These are phyloP conservation scores for Brachypteracias leptosomus DNA, from an alignment of 2,113 vertebrate species.

Conservation along the genomic window DNA sequence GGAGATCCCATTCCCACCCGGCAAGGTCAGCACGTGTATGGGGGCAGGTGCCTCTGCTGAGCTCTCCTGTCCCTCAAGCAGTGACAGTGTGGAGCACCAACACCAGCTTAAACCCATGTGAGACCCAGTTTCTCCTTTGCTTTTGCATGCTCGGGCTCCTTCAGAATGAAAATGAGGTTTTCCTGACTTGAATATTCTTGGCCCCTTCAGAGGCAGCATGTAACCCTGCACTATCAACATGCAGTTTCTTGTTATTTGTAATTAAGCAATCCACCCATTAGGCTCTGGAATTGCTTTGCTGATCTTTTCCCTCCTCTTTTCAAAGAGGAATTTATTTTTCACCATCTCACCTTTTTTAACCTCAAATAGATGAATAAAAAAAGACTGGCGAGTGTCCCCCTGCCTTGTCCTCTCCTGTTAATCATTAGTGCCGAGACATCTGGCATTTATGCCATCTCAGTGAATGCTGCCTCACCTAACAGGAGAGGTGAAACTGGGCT, in stretches of 20 bases:
- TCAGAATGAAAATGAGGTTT: background rate
- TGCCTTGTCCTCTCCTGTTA: slow-evolving; percentile 5
- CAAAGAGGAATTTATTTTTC: background rate
- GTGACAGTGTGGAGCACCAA: background rate
- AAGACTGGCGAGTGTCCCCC: background rate
- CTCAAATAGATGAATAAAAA: background rate
- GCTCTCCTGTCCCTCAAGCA: background rate
- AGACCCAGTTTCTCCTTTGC: background rate
- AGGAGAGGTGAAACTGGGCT: background rate
- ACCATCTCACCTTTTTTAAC: background rate
- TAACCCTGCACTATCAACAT: background rate
- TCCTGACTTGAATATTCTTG: background rate
- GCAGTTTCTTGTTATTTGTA: background rate
- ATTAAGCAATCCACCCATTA: background rate
- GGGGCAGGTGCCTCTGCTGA: background rate
- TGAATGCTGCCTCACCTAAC: background rate
- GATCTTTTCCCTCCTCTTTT: background rate
- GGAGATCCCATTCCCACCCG: background rate
- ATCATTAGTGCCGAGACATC: slow-evolving; percentile 25
- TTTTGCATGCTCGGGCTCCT: background rate
- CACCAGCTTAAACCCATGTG: accelerated
- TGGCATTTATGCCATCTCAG: slow-evolving; percentile 2
- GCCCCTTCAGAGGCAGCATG: background rate
- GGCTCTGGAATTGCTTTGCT: background rate
- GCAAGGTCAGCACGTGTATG: accelerated